phyloP scores from a whole-genome alignment of 2,113 vertebrate genomes.

The Bubo blakistoni region DNA sequence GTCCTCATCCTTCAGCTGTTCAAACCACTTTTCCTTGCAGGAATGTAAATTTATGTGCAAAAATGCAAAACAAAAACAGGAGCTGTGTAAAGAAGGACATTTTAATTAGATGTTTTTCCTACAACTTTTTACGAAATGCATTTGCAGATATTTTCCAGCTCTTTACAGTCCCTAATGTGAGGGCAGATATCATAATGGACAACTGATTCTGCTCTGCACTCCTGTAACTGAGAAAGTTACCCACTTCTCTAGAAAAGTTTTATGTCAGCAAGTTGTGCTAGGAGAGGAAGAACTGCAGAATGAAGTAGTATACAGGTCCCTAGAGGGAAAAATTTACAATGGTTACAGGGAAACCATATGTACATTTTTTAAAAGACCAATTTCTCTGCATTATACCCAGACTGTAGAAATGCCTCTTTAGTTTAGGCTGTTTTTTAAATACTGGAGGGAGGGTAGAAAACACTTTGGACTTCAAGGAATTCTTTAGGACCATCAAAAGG shows the following conservation, averaged over 20 bases:
- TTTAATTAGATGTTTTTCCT: not conserved
- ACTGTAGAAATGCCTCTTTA: not conserved
- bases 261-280: not conserved
- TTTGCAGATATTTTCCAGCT: not conserved
- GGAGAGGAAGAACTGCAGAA: not conserved
- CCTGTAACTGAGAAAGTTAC: not conserved
- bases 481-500: not conserved
- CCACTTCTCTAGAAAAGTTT: not conserved
- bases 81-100: not conserved
- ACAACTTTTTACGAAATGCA: not conserved
- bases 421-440: not conserved
- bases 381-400: not conserved
- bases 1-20: not conserved
- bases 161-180: not conserved
- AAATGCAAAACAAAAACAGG: rapidly evolving
- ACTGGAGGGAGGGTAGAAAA: not conserved
- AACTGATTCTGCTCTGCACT: not conserved
- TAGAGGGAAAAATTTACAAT: not conserved
- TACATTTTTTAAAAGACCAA: not conserved
- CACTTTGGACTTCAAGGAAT: not conserved
- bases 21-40: not conserved
- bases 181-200: not conserved
- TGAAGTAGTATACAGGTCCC: not conserved
- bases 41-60: not conserved
- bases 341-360: not conserved